Conservation (phyloP, 2,113 vertebrate species). For the Todiramphus saurophagus region DNA sequence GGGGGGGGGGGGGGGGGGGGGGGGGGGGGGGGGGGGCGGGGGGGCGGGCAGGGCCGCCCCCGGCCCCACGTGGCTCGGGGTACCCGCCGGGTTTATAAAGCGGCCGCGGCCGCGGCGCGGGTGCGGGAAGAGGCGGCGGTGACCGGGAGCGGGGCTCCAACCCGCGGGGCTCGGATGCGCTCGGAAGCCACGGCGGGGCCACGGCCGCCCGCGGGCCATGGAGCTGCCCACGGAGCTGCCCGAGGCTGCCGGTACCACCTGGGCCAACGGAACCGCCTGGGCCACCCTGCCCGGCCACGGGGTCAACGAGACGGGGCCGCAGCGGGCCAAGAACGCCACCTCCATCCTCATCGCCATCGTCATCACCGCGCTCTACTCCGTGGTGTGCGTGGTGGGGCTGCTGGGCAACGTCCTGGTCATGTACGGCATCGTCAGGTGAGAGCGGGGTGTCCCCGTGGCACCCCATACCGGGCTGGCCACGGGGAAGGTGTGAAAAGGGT, state of each 20-base stretch:
- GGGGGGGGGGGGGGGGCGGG: not conserved
- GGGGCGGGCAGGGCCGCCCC: not conserved
- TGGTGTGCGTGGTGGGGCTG: constrained; percentile 92
- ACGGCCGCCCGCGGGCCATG: not conserved
- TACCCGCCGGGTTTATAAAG: not conserved
- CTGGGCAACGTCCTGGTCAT: constrained; percentile 94
- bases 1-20: no score
- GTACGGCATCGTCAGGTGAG: constrained; percentile 96
- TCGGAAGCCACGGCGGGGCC: not conserved
- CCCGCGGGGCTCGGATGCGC: accelerated
- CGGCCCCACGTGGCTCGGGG: constrained; percentile 65
- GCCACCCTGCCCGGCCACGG: constrained; percentile 37
- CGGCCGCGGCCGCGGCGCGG: not conserved
- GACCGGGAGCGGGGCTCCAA: not conserved
- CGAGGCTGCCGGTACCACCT: constrained; percentile 48
- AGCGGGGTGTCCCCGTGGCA: not conserved
- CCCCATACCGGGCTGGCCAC: not conserved
- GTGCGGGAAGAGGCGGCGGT: not conserved
- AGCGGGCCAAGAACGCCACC: constrained; percentile 61
- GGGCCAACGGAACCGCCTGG: constrained; percentile 38
- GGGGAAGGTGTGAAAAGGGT: not conserved
- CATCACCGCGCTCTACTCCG: constrained; percentile 91
- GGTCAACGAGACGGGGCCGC: constrained; percentile 64
- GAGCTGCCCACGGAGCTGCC: not conserved
- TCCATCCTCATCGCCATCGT: constrained; percentile 85